Conservation (phyloP, 2,113 vertebrate species). For the Noctilio leporinus region DNA sequence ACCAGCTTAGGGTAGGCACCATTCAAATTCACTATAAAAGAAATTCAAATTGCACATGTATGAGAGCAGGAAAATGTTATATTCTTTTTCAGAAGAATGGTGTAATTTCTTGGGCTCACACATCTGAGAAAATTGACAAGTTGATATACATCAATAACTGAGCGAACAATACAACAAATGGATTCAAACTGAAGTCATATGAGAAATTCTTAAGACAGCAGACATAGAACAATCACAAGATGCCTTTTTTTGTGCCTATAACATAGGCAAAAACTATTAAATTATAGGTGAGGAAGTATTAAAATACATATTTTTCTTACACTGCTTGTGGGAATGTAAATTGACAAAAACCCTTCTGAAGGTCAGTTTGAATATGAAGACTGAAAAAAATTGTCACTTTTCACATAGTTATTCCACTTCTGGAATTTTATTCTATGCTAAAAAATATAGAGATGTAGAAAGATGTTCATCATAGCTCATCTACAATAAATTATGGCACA, state of each 20-base stretch:
- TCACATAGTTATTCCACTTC: neutral
- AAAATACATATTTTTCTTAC: neutral
- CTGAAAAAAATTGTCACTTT: neutral
- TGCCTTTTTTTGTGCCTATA: neutral
- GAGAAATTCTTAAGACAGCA: neutral
- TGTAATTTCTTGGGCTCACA: neutral
- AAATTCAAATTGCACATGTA: neutral
- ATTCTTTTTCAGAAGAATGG: neutral
- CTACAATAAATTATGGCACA: neutral
- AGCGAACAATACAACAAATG: neutral
- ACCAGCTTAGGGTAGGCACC: constrained; percentile 80
- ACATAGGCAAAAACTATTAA: neutral
- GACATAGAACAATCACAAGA: neutral
- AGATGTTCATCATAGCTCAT: neutral
- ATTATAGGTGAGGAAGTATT: neutral
- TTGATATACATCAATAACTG: neutral
- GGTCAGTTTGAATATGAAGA: neutral
- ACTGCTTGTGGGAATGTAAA: neutral
- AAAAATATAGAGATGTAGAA: constrained; percentile 5
- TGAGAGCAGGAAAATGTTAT: neutral
- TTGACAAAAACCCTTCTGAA: neutral
- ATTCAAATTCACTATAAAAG: constrained; percentile 82
- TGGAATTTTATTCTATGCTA: neutral
- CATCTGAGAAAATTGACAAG: neutral
- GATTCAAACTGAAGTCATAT: neutral